These are phyloP conservation scores for Epicampocera succincta DNA, from an alignment of 2,888 invertebrate species.

Conservation along the genomic window DNA sequence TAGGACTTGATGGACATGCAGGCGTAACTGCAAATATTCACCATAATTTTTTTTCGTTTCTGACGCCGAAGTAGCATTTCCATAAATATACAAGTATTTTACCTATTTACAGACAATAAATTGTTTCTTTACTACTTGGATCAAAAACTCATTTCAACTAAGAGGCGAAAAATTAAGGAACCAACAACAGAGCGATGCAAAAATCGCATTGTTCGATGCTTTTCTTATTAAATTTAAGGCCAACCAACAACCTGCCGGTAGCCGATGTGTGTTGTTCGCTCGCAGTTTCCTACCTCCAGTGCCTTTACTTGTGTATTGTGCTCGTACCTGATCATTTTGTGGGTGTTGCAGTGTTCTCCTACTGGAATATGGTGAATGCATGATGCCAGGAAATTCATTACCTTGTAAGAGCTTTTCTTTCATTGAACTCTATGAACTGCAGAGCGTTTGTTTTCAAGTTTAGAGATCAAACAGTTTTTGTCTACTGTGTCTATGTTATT, in stretches of 20 bases:
- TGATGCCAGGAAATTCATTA: slow-evolving; percentile 47
- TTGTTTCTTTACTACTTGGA: slow-evolving; percentile 47
- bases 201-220: neutral
- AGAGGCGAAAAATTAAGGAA: neutral
- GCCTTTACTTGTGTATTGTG: slow-evolving; percentile 15
- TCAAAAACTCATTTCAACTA: neutral
- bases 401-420: slow-evolving; percentile 40
- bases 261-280: slow-evolving; percentile 15
- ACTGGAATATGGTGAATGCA: slow-evolving; percentile 58
- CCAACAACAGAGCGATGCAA: neutral
- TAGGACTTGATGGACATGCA: slow-evolving; percentile 69
- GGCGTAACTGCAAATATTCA: slow-evolving; percentile 65
- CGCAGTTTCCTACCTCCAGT: neutral
- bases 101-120: slow-evolving; percentile 53
- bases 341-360: slow-evolving; percentile 69
- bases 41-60: slow-evolving; percentile 1
- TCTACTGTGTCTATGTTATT: slow-evolving; percentile 3
- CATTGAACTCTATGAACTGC: slow-evolving; percentile 53
- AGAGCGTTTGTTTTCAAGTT: slow-evolving; percentile 3
- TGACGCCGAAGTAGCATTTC: slow-evolving; percentile 47
- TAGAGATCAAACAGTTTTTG: slow-evolving; percentile 28
- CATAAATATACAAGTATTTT: slow-evolving; percentile 20
- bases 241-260: slow-evolving; percentile 26
- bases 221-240: slow-evolving; percentile 1
- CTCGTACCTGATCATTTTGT: slow-evolving; percentile 58